Conservation (phyloP, 1,140 invertebrate species). For the Eubasilissa regina region DNA sequence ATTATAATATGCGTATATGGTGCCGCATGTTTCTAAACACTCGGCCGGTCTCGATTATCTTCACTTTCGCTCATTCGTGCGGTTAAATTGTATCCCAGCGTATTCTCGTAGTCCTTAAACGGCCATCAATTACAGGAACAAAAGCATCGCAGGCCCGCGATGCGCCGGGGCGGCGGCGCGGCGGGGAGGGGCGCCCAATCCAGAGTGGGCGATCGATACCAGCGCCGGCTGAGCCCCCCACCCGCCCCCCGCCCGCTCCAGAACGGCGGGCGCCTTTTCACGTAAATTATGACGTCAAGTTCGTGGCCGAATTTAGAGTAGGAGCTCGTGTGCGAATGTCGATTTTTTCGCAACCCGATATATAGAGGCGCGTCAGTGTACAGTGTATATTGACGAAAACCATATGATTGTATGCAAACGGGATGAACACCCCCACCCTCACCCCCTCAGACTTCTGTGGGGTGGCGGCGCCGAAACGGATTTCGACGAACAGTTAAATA, state of each 20-base stretch:
- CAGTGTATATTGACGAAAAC: not conserved
- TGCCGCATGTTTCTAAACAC: too few relatives aligned
- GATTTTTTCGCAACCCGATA: conserved; percentile 30
- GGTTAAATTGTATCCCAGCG: conserved; percentile 26
- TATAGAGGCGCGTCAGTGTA: not conserved
- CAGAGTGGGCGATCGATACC: conserved; percentile 56
- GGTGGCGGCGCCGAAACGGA: not conserved
- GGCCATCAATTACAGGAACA: conserved; percentile 59
- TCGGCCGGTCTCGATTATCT: not conserved
- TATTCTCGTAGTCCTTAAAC: conserved; percentile 49
- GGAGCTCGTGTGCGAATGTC: conserved; percentile 18
- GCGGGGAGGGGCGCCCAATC: conserved; percentile 49
- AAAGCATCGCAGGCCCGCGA: conserved; percentile 39
- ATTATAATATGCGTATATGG: too few relatives aligned
- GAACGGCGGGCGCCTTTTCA: conserved; percentile 11
- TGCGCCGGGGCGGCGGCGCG: conserved; percentile 21
- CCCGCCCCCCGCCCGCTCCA: conserved; percentile 18
- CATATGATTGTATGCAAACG: conserved; percentile 29
- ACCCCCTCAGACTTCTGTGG: not conserved
- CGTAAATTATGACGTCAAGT: conserved; percentile 60
- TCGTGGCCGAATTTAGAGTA: conserved; percentile 46
- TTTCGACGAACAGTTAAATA: not conserved
- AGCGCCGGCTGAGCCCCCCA: conserved; percentile 39
- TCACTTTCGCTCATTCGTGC: conserved; percentile 30
- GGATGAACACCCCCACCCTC: not conserved